Percentiles rank a stretch among this genome's conserved stretches.
Conservation (phyloP, 2,113 vertebrate genomes). For the Pachycephala philippinensis region DNA sequence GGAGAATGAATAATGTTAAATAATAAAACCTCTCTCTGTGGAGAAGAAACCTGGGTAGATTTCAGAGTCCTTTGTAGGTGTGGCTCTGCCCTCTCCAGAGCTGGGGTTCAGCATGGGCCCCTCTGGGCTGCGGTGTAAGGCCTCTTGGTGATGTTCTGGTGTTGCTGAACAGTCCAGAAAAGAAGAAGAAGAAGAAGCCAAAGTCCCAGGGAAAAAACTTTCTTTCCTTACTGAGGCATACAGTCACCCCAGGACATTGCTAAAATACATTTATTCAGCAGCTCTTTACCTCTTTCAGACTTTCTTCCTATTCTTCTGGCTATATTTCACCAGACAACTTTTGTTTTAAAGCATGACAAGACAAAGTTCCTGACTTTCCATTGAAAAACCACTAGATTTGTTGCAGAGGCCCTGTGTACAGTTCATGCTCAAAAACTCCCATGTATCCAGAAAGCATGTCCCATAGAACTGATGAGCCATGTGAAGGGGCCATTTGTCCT, state of each 20-base stretch:
- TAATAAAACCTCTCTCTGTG: too few relatives aligned
- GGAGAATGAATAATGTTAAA: too few relatives aligned
- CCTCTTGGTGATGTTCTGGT: too few relatives aligned
- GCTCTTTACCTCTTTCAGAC: not conserved
- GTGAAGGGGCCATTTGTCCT: slow-evolving; percentile 25
- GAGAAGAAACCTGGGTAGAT: too few relatives aligned
- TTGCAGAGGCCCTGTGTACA: not conserved
- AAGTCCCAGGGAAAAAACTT: too few relatives aligned
- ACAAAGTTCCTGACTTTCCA: not conserved
- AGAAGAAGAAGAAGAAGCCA: too few relatives aligned
- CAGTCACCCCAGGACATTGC: not conserved
- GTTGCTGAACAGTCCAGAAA: too few relatives aligned
- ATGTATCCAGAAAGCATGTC: not conserved
- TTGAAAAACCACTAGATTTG: not conserved
- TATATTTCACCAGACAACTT: not conserved
- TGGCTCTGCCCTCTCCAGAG: too few relatives aligned
- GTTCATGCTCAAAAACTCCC: not conserved
- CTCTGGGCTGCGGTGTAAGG: too few relatives aligned
- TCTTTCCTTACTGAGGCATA: too few relatives aligned
- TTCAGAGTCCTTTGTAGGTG: too few relatives aligned
- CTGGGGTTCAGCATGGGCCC: too few relatives aligned
- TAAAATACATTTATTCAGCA: not conserved
- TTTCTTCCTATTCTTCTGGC: not conserved
- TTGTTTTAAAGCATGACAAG: not conserved
- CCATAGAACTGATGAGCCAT: slow-evolving; percentile 6